Conservation (phyloP, 2,888 invertebrate species). For the Melinaea marsaeus region DNA sequence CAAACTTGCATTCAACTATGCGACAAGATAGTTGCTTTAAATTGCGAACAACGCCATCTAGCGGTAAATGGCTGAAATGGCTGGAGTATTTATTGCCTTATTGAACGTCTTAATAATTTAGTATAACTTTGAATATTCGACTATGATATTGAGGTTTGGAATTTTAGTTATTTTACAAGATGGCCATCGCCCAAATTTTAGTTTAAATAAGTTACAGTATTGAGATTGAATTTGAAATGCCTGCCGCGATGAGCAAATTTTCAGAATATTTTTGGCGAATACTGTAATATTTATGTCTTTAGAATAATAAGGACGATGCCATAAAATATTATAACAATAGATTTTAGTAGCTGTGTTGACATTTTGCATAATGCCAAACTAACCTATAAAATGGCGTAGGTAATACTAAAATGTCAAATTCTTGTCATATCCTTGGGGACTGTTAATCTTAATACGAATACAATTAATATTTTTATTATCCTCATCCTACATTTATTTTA, state of each 20-base stretch:
- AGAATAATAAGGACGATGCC: neutral
- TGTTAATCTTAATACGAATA: neutral
- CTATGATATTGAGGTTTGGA: constrained; percentile 12
- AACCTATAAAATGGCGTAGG: constrained; percentile 9
- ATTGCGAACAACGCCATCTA: constrained; percentile 57
- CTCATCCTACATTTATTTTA: neutral
- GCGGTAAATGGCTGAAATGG: constrained; percentile 44
- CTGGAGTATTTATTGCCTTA: constrained; percentile 23
- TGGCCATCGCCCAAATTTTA: constrained; percentile 1
- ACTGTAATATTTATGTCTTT: neutral
- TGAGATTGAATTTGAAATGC: neutral
- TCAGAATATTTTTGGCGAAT: neutral
- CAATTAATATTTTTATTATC: no score
- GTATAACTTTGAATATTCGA: constrained; percentile 9
- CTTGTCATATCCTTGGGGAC: neutral
- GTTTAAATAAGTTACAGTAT: constrained; percentile 3
- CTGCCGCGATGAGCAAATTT: neutral
- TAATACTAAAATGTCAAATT: constrained; percentile 8
- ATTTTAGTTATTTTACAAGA: constrained; percentile 7
- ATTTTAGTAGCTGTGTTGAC: constrained; percentile 7
- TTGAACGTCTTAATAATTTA: constrained; percentile 19
- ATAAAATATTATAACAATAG: constrained; percentile 1
- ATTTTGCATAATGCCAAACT: constrained; percentile 13
- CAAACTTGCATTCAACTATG: constrained; percentile 44
- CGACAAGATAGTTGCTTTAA: constrained; percentile 44